A percentile compares a stretch with the other conserved stretches of the same genome.
These are phyloP conservation scores for Melangyna quadrimaculata DNA, from an alignment of 2,888 invertebrate species.

Conservation along the genomic window DNA sequence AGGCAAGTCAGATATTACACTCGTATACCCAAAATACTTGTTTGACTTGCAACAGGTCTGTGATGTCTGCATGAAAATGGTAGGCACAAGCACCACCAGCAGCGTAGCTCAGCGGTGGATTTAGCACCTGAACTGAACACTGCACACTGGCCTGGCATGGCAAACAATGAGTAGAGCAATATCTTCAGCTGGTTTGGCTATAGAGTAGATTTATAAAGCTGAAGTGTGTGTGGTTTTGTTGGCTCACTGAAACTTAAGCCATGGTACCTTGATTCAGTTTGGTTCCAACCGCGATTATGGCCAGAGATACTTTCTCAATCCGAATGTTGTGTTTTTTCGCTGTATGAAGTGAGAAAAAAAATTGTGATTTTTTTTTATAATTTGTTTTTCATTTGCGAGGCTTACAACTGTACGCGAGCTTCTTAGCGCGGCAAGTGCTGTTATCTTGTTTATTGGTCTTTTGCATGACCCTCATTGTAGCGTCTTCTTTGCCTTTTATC, in stretches of 20 bases:
- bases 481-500: constrained; percentile 20
- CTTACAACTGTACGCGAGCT: constrained; percentile 16
- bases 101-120: constrained; percentile 5
- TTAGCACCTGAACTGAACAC: constrained; percentile 52
- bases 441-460: constrained; percentile 36
- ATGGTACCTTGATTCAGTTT: constrained; percentile 64
- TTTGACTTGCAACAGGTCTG: constrained; percentile 49
- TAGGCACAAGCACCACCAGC: constrained; percentile 31
- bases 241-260: constrained; percentile 56
- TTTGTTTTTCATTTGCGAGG: constrained; percentile 10
- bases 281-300: constrained; percentile 67
- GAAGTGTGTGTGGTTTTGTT: constrained; percentile 28
- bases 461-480: constrained; percentile 45
- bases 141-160: not conserved
- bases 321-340: constrained; percentile 11
- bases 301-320: constrained; percentile 54
- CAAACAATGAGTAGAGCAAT: constrained; percentile 14
- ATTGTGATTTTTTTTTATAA: not conserved
- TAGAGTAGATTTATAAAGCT: not conserved
- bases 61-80: constrained; percentile 50
- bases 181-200: not conserved
- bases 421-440: constrained; percentile 48
- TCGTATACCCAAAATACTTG: constrained; percentile 51
- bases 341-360: not conserved
- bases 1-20: constrained; percentile 61